Conservation (phyloP, 64 coral and sea anemone genomes). For the Astreopora myriophthalma region DNA sequence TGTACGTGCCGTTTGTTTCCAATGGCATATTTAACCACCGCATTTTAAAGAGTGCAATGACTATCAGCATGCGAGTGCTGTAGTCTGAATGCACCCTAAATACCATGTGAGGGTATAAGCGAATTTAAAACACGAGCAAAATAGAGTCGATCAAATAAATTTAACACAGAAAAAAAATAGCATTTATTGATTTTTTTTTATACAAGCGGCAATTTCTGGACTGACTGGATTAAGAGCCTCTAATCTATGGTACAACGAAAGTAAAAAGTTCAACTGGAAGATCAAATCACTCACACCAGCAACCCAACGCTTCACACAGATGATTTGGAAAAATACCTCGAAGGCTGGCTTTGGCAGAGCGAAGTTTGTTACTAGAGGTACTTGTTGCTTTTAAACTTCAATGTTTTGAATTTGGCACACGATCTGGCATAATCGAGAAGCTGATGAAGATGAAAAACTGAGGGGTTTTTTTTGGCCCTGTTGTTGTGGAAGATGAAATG, state of each 20-base stretch:
- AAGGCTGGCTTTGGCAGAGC: conserved; percentile 46
- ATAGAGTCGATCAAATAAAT: background rate
- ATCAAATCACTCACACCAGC: background rate
- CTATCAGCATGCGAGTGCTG: too few relatives aligned
- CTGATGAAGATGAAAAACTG: too few relatives aligned
- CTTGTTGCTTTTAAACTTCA: background rate
- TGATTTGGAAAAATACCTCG: conserved; percentile 58
- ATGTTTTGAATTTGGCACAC: background rate
- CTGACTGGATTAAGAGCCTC: conserved; percentile 14
- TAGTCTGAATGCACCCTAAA: too few relatives aligned
- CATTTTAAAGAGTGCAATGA: too few relatives aligned
- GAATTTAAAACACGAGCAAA: too few relatives aligned
- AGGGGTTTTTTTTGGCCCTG: too few relatives aligned
- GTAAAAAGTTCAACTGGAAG: conserved; percentile 32
- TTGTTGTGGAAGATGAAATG: too few relatives aligned
- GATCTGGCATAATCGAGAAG: too few relatives aligned
- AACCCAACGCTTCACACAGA: conserved; percentile 45
- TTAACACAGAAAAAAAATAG: background rate
- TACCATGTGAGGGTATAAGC: too few relatives aligned
- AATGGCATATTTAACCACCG: too few relatives aligned
- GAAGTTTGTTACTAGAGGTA: background rate
- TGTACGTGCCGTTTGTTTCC: background rate
- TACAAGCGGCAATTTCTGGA: background rate
- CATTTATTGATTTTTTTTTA: background rate
- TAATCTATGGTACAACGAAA: conserved; percentile 47